Evolutionary conservation across 1,140 invertebrate species (phyloP), one percentile per base, ranked within the genome.

Genomic region (Drosophila triauraria): DNA sequence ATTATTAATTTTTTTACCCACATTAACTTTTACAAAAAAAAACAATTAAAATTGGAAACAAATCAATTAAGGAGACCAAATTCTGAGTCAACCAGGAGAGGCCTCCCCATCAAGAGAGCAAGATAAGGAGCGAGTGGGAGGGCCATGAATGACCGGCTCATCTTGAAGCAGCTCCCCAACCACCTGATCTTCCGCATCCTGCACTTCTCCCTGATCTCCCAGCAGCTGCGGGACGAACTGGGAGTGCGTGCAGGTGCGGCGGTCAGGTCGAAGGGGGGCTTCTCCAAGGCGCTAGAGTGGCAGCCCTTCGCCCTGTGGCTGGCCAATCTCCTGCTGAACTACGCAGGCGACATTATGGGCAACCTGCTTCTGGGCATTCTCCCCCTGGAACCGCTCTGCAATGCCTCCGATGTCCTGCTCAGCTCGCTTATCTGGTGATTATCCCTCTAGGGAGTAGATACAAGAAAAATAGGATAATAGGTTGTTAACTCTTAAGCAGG

Each of bases 221-320:
- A 81, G 17, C 84, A 88, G 42, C 35, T 90, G 15, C 68, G 84
- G n/a, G 80, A 88, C 13, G 85, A 88, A 23, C 47, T 87, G 32
- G 46, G 42, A 40, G 43, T n/a, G 6, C 30, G 42, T 35, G 53
- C 38, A 30, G 56, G 56, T 12, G 38, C 56, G 8, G 20, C 8
- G 35, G 5, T 15, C 17, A 42, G 47, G 17, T 13, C 38, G 25
- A 68, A 40, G 13, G 25, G 32, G 13, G 10, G 20, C 25, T 10
- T 48, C 3, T 32, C 42, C 9, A 63, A 60, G 56, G 23, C 40
- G 4, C 32, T 48, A 42, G 58, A 81, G 53, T 81, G 63, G 70
- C 75, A 78, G 23, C 85, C 85, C 0, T 82, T 88, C 32, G 57
- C 62, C 50, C 53, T 90, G 10, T 88, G 85, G 85, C 57, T 88